Evolutionary conservation across 2,888 invertebrate species (phyloP).

Genomic region (Parnassius apollo): DNA sequence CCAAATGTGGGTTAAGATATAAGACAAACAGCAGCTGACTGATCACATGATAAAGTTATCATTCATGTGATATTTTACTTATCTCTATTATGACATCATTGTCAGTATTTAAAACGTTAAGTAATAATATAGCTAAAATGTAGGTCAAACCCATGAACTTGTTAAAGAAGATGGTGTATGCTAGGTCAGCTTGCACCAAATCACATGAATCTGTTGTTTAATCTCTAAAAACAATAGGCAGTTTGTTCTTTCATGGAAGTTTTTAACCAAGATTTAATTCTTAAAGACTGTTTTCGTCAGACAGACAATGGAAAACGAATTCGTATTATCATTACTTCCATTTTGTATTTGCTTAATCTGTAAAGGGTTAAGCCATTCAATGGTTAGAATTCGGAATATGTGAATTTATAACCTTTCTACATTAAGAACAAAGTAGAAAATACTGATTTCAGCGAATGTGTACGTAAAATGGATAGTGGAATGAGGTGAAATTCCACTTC

Average conservation of each 20-base stretch:
- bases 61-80: constrained; percentile 56
- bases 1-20: constrained; percentile 22
- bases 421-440: constrained; percentile 17
- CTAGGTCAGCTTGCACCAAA: not conserved
- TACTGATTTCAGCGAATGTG: constrained; percentile 12
- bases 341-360: constrained; percentile 12
- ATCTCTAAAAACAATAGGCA: no score
- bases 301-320: no score
- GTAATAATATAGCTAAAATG: no score
- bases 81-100: not conserved
- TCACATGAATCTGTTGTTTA: constrained; percentile 5
- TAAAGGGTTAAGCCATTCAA: constrained; percentile 13
- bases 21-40: constrained; percentile 43
- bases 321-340: constrained; percentile 4
- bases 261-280: no score
- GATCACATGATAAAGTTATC: constrained; percentile 57
- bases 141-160: no score
- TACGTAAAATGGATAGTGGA: constrained; percentile 14
- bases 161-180: no score
- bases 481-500: constrained; percentile 22
- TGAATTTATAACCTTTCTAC: constrained; percentile 22
- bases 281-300: no score
- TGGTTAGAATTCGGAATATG: constrained; percentile 9
- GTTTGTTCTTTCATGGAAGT: no score
- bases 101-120: no score